Conservation (phyloP, 2,113 vertebrate genomes). For the Tautogolabrus adspersus region DNA sequence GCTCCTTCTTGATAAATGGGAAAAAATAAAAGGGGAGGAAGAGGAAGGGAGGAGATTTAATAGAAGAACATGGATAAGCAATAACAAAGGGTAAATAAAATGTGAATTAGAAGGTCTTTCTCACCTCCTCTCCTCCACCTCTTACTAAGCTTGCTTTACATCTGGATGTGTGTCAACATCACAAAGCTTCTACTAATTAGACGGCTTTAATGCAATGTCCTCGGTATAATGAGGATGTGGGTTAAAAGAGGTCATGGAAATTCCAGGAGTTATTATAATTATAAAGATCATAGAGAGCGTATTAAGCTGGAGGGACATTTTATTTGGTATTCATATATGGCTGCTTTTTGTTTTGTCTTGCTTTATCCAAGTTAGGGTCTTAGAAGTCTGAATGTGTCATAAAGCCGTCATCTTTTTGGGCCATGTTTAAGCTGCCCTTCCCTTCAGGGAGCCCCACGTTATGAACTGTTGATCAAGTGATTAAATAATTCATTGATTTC, state of each 20-base stretch:
- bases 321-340: background rate
- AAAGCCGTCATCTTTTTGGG: constrained; percentile 23
- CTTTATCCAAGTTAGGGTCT: background rate
- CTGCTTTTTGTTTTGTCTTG: background rate
- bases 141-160: background rate
- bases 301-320: background rate
- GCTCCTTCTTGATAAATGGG: constrained; percentile 27
- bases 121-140: background rate
- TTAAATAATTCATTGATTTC: constrained; percentile 70
- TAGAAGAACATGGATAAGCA: background rate
- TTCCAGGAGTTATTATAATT: constrained; percentile 42
- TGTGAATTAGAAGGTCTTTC: background rate
- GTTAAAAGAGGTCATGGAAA: constrained; percentile 42
- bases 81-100: background rate
- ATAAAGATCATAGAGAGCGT: constrained; percentile 11
- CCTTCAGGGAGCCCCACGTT: constrained; percentile 24
- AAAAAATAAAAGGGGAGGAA: background rate
- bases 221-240: constrained; percentile 45
- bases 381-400: background rate
- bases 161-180: constrained; percentile 33
- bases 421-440: constrained; percentile 9
- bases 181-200: constrained; percentile 43
- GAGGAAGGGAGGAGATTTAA: background rate
- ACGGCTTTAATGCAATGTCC: constrained; percentile 40
- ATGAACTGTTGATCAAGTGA: constrained; percentile 61